Evolutionary conservation across 2,888 invertebrate genomes (phyloP), one percentile per base, ranked within the genome.

Genomic region (Lamproptera curius): DNA sequence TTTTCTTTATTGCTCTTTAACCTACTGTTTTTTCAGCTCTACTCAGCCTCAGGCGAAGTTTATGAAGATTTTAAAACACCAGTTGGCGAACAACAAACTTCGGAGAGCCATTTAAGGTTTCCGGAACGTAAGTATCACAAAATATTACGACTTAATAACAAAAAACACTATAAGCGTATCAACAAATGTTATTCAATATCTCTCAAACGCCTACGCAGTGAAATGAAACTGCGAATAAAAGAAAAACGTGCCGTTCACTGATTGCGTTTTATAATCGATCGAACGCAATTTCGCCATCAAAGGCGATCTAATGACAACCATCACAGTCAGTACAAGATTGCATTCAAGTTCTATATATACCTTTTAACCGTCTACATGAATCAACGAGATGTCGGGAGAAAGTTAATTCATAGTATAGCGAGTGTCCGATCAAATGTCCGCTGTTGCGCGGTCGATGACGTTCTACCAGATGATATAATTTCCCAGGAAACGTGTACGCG

Each of bases 21-120:
- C n/a, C n/a, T n/a, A n/a, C n/a, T n/a, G n/a, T n/a, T 16, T 33
- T 31, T 11, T 16, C 26, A 17, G 46, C 34, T 35, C 8, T n/a
- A 41, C 17, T 15, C 41, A 20, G 15, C 28, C 15, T 5, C 28
- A 13, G 36, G 41, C 8, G 26, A 11, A 17, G 2, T n/a, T 16
- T 13, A 43, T 13, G 34, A 70, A 51, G 65, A 63, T 51, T 20
- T 20, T 20, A 65, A 62, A 33, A 53, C 71, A 2, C 50, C 64
- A 37, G 38, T 17, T 0, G 20, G 11, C 10, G 86, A 86, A 57
- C 86, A 78, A 66, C 76, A 82, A 51, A 68, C 75, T 53, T 86
- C 84, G 14, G 86, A 78, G 66, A 71, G 78, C 16, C 73, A 73
- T 61, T 72, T 74, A 50, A 69, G 76, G 59, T 71, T 76, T 54